phyloP scores from a whole-genome alignment of 2,113 vertebrate species.

The Rhineura floridana region DNA sequence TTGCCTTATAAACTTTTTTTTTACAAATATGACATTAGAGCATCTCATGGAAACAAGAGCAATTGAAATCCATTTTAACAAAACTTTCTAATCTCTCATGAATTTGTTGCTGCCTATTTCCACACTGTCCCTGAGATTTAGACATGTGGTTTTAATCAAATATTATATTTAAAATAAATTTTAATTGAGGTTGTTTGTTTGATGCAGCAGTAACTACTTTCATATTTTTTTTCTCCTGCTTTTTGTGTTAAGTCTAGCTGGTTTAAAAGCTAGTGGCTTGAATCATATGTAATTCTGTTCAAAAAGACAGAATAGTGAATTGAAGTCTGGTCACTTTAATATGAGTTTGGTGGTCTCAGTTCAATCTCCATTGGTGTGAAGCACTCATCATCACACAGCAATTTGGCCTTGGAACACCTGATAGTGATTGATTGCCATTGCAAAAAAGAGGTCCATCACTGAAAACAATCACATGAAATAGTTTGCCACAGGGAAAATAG shows the following conservation, averaged over 20 bases:
- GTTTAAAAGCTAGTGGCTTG: background rate
- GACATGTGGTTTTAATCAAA: conserved; percentile 17
- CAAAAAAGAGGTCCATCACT: conserved; percentile 13
- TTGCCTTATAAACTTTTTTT: background rate
- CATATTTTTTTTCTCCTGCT: background rate
- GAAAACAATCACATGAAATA: conserved; percentile 20
- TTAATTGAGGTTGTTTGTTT: conserved; percentile 1
- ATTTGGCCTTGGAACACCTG: conserved; percentile 29
- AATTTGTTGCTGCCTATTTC: background rate
- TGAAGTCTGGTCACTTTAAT: background rate
- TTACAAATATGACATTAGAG: background rate
- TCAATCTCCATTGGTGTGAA: conserved; percentile 20
- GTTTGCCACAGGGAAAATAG: conserved; percentile 16
- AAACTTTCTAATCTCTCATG: background rate
- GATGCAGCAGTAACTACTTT: background rate
- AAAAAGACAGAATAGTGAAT: conserved; percentile 2
- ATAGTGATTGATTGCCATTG: conserved; percentile 28
- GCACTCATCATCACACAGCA: background rate
- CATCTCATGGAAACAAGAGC: background rate
- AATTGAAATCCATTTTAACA: conserved; percentile 15
- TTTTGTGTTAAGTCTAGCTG: background rate
- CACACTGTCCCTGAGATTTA: background rate
- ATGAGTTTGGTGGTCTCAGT: conserved; percentile 4
- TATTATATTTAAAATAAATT: background rate
- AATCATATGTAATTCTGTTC: conserved; percentile 18